Conservation (phyloP, 1,140 invertebrate species). For the Anagrus nilaparvatae region DNA sequence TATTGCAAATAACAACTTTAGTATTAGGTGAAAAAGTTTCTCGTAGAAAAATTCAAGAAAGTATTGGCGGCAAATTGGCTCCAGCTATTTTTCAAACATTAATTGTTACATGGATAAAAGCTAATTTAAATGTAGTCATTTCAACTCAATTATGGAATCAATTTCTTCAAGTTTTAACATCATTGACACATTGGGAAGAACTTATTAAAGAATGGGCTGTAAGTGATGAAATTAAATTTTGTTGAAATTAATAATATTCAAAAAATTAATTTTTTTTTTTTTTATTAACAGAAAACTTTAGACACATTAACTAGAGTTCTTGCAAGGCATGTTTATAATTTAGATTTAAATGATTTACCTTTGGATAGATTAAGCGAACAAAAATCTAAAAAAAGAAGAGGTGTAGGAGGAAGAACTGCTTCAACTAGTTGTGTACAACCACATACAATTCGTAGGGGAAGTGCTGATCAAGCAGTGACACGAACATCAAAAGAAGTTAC, state of each 20-base stretch:
- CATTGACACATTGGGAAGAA: slow-evolving; percentile 89
- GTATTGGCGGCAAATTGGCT: slow-evolving; percentile 73
- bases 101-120: slow-evolving; percentile 97
- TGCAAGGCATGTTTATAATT: slow-evolving; percentile 83
- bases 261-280: slow-evolving; percentile 10
- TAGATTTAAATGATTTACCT: slow-evolving; percentile 84
- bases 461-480: slow-evolving; percentile 34
- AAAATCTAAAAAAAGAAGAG: slow-evolving; percentile 59
- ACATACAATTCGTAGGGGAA: slow-evolving; percentile 30
- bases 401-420: slow-evolving; percentile 40
- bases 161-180: slow-evolving; percentile 78
- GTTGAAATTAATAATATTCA: not conserved
- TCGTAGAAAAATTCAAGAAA: slow-evolving; percentile 63
- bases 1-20: slow-evolving; percentile 86
- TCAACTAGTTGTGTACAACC: slow-evolving; percentile 37
- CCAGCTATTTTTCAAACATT: slow-evolving; percentile 91
- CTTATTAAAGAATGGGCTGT: slow-evolving; percentile 93
- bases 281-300: slow-evolving; percentile 76
- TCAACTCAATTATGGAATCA: slow-evolving; percentile 87
- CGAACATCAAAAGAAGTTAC: slow-evolving; percentile 31
- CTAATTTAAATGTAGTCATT: slow-evolving; percentile 88
- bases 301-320: slow-evolving; percentile 88
- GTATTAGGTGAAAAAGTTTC: slow-evolving; percentile 70
- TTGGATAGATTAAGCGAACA: slow-evolving; percentile 76
- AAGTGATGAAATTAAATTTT: slow-evolving; percentile 36